Evolutionary conservation across 2,888 invertebrate species (phyloP).

Genomic region (Adelphocoris suturalis): DNA sequence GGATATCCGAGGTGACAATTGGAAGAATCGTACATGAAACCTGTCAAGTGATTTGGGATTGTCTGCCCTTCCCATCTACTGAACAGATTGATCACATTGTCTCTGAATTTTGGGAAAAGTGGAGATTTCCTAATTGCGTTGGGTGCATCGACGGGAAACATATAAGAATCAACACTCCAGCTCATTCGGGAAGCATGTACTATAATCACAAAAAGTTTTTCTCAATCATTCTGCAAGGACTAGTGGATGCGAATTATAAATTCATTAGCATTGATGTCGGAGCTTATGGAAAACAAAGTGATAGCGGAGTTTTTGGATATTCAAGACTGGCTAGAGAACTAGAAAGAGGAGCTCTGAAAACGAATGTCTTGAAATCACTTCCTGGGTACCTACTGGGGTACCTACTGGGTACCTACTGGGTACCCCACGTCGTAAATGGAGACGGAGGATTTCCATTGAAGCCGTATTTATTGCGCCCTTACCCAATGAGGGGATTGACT

Average conservation of each 20-base stretch:
- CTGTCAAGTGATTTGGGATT: slow-evolving; percentile 65
- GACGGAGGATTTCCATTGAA: too few species aligned
- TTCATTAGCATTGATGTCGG: slow-evolving; percentile 58
- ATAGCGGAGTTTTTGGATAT: slow-evolving; percentile 70
- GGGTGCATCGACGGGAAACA: slow-evolving; percentile 54
- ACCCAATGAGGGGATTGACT: slow-evolving; percentile 51
- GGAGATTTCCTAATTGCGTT: slow-evolving; percentile 53
- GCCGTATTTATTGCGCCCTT: too few species aligned
- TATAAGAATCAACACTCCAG: slow-evolving; percentile 35
- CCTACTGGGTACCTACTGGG: slow-evolving; percentile 71
- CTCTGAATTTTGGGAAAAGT: slow-evolving; percentile 51
- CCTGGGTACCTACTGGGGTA: too few species aligned
- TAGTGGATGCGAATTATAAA: slow-evolving; percentile 61
- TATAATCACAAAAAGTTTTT: slow-evolving; percentile 30
- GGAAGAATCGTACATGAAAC: slow-evolving; percentile 64
- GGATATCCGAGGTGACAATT: slow-evolving; percentile 61
- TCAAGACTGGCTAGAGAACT: slow-evolving; percentile 75
- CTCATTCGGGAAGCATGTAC: slow-evolving; percentile 50
- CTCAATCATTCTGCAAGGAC: too few species aligned
- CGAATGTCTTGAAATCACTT: slow-evolving; percentile 74
- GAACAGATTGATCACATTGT: slow-evolving; percentile 30
- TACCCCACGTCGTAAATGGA: too few species aligned
- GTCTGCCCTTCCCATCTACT: slow-evolving; percentile 29
- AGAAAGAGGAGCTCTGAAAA: slow-evolving; percentile 69
- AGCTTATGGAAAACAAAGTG: slow-evolving; percentile 57